Evolutionary conservation across 1,140 invertebrate species (phyloP).

Genomic region (Chironomus tepperi): DNA sequence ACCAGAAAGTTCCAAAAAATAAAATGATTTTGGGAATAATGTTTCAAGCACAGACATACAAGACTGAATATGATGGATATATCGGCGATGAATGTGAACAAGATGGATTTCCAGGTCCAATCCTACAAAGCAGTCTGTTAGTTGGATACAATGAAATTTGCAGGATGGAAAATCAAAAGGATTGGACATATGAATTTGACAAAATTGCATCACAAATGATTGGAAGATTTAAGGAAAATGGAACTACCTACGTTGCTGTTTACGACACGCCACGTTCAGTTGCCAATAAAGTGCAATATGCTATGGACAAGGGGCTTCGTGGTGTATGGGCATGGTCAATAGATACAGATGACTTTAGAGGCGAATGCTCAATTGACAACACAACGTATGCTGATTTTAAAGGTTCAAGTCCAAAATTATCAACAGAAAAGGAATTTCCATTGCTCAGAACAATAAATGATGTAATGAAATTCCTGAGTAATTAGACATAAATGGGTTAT

Average conservation of each 20-base stretch:
- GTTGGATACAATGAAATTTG: slow-evolving; percentile 62
- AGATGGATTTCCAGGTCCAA: slow-evolving; percentile 49
- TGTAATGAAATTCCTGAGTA: background rate
- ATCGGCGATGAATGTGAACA: slow-evolving; percentile 35
- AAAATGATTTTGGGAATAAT: slow-evolving; percentile 62
- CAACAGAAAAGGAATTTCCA: background rate
- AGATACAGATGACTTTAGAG: slow-evolving; percentile 26
- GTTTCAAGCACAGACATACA: slow-evolving; percentile 49
- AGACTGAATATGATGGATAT: slow-evolving; percentile 28
- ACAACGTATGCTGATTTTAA: background rate
- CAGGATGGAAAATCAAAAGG: background rate
- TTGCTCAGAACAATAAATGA: background rate
- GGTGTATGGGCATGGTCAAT: slow-evolving; percentile 26
- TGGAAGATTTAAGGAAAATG: background rate
- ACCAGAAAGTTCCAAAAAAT: slow-evolving; percentile 45
- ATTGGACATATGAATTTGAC: background rate
- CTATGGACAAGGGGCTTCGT: slow-evolving; percentile 22
- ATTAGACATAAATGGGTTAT: too few relatives aligned
- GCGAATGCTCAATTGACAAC: background rate
- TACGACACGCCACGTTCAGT: background rate
- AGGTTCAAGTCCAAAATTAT: background rate
- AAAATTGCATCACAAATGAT: background rate
- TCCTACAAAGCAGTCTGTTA: slow-evolving; percentile 55
- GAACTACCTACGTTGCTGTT: background rate
- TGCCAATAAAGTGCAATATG: slow-evolving; percentile 24